Percentiles rank a stretch among this genome's conserved stretches.
Conservation (phyloP, 2,888 invertebrate species). For the Himalopsyche anomala region DNA sequence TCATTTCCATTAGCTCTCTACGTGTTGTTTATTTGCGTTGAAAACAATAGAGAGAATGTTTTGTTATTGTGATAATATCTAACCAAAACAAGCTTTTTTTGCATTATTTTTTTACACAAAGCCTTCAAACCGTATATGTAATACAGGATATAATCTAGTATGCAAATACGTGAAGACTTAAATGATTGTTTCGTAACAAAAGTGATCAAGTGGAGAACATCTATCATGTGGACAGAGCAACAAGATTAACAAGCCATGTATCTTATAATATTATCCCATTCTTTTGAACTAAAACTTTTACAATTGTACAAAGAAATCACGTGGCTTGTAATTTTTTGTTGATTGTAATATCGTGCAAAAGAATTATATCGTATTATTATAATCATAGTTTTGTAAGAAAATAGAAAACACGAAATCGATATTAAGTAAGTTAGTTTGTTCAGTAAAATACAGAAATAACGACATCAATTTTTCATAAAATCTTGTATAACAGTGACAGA, state of each 20-base stretch:
- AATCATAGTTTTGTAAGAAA: background rate
- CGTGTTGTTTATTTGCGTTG: background rate
- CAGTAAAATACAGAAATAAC: too few species aligned
- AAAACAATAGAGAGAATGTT: background rate
- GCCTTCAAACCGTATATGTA: background rate
- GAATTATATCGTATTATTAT: background rate
- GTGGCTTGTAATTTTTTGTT: background rate
- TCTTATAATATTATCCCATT: background rate
- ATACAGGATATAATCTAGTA: constrained; percentile 20
- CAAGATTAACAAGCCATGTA: background rate
- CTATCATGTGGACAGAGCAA: background rate
- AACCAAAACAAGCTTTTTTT: background rate
- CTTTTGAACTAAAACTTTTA: background rate
- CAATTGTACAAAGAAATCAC: background rate
- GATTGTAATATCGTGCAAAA: background rate
- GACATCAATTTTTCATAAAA: too few species aligned
- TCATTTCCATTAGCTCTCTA: background rate
- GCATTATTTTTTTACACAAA: background rate
- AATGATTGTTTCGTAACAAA: background rate
- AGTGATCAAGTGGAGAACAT: background rate
- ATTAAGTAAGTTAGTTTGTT: too few species aligned
- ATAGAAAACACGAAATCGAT: background rate
- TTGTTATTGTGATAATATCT: background rate
- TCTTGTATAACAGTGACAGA: too few species aligned
- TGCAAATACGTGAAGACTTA: background rate